Base-by-base conservation (phyloP, 2,888 invertebrate species). In the Acanthoscelides obtectus region DNA sequence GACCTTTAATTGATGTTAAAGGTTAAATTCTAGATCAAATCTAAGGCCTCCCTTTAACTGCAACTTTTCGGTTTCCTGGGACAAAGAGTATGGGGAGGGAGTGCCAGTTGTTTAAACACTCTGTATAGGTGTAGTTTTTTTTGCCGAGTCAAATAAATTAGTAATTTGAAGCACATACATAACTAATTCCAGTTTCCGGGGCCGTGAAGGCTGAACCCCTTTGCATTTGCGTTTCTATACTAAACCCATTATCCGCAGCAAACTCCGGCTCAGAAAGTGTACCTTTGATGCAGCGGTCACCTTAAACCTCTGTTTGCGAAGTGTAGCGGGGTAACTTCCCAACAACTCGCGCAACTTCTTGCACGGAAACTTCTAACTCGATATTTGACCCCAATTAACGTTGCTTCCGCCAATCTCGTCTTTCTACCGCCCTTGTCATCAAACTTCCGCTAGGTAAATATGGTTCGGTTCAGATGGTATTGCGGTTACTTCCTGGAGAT, bases 311-410 rank as follows among this genome's bases (percentile, higher is more conserved):
- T 22, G 22, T 22, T 66, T 20, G 66, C 5, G 22, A 21, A 66
- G 22, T 45, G 45, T 66, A 66, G 66, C 17, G 63, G 63, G 63
- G 21, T 22, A 20, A 66, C 66, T 66, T 21, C 5, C 45, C 5
- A 45, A 45, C 45, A 45, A 45, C 45, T 45, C 45, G 17, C 45
- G 22, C 66, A 66, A 66, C 66, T 66, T 66, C 66, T 66, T 66
- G 20, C 21, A 21, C 66, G 6, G 20, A 66, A 66, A 21, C 66
- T 22, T 66, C 66, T 22, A 66, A 66, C 66, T 66, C 66, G 66
- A 66, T 66, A 66, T 66, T 66, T 66, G 66, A 66, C 21, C 66
- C 22, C 22, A 66, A 66, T 66, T 66, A 66, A 66, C 21, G 66
- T 20, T 22, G 66, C 20, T 66, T 21, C 66, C 19, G 66, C 66